phyloP scores from a whole-genome alignment of 92 coral and sea anemone species.

The Siderastrea radians region DNA sequence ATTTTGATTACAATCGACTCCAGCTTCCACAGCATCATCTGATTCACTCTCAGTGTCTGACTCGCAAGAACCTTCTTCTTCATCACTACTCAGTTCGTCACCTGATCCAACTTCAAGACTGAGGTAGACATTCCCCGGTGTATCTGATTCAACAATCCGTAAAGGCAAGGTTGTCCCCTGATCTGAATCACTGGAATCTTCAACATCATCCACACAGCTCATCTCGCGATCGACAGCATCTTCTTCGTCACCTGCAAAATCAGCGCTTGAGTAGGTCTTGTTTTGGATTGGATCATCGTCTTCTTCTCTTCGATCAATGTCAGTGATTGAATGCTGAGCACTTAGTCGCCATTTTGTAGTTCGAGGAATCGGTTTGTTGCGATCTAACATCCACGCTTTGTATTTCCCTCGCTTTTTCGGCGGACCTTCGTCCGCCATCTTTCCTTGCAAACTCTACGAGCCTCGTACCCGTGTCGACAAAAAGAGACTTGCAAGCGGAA shows the following conservation, averaged over 20 bases:
- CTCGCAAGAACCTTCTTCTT: conserved; percentile 13
- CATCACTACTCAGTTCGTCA: conserved; percentile 6
- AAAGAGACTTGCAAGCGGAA: not conserved
- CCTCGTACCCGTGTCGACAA: not conserved
- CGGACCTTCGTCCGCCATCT: conserved; percentile 35
- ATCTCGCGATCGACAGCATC: not conserved
- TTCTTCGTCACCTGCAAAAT: not conserved
- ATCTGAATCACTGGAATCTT: not conserved
- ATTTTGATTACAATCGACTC: not conserved
- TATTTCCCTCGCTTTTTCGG: conserved; percentile 20
- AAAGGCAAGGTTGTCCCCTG: not conserved
- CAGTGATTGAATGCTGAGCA: conserved; percentile 6
- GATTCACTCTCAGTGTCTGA: not conserved
- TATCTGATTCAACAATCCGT: not conserved
- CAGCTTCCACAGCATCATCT: not conserved
- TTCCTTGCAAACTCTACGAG: not conserved
- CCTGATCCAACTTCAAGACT: conserved; percentile 7
- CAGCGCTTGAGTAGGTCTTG: not conserved
- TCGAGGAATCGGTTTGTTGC: conserved; percentile 32
- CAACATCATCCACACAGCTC: conserved; percentile 3
- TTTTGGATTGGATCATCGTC: not conserved
- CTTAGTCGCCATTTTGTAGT: conserved; percentile 32
- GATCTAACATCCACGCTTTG: conserved; percentile 23
- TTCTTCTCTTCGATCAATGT: not conserved
- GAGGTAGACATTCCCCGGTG: not conserved